Base-by-base conservation (phyloP, 2,888 invertebrate genomes). In the Anoplius nigerrimus region DNA sequence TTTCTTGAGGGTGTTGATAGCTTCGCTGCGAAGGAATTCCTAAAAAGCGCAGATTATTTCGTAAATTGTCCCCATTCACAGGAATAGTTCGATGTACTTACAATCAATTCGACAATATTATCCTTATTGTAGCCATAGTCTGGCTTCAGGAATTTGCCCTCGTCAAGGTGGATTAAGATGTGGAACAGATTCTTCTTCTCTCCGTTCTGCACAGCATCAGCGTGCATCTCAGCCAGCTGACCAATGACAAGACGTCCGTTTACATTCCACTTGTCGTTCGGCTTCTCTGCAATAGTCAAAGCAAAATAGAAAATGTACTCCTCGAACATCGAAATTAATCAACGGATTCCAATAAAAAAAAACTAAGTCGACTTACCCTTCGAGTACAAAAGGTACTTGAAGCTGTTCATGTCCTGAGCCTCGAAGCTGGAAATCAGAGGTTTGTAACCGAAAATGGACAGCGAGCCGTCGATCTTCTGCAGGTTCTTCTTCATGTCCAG, bases 111-210 rank as follows among this genome's bases (percentile, higher is more conserved):
- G 69, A 92, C 90, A 78, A 93, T 90, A 83, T 93, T 92, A 8
- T 93, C 92, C 75, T 91, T 90, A 62, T 92, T 91, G 66, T 91
- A 88, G 6, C 90, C 91, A 70, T 92, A 92, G 61, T 93, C 92
- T 16, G 92, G 91, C 87, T 94, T 93, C 53, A 94, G 86, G 85
- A 92, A 91, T 83, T 93, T 91, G 69, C 91, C 90, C 45, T 94
- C 91, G 70, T 91, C 91, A 0, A 94, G 86, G 86, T 91, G 92
- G 45, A 94, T 81, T 11, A 92, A 90, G 5, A 90, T 90, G 71
- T 92, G 90, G 71, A 90, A 88, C 21, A 94, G 89, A 79, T 92
- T 91, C 81, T 92, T 91, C 86, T 92, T 92, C 16, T 90, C 89
- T 0, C 91, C 91, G 0, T 90, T 90, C 3, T 92, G 89, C 42